A percentile compares a stretch with the other conserved stretches of the same genome.
These are phyloP conservation scores for Hydrozoanthus gracilis DNA, from an alignment of 92 coral and sea anemone genomes.

Conservation along the genomic window DNA sequence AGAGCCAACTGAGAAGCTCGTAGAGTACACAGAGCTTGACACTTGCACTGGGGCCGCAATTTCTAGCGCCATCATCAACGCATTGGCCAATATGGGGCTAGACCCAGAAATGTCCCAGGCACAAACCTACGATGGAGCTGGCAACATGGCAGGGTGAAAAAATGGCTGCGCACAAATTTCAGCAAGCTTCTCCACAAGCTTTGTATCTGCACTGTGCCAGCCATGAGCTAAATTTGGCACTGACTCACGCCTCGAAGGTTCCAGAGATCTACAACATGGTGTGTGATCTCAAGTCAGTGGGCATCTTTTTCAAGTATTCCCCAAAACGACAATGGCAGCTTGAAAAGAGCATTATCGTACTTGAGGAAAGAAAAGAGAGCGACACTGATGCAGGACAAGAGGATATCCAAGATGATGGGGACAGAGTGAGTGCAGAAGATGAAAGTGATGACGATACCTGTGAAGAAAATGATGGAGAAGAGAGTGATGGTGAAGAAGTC, in stretches of 20 bases:
- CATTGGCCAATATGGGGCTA: conserved; percentile 40
- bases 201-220: conserved; percentile 53
- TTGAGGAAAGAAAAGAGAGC: conserved; percentile 27
- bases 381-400: conserved; percentile 20
- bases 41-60: conserved; percentile 28
- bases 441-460: too few species aligned
- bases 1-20: background rate
- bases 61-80: conserved; percentile 4
- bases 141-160: conserved; percentile 66
- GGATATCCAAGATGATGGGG: conserved; percentile 31
- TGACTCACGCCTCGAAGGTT: conserved; percentile 60
- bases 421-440: conserved; percentile 43
- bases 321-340: conserved; percentile 61
- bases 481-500: conserved; percentile 28
- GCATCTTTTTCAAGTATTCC: conserved; percentile 62
- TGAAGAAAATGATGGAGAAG: background rate
- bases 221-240: conserved; percentile 60
- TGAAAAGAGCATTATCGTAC: conserved; percentile 41
- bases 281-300: conserved; percentile 58
- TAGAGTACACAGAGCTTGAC: conserved; percentile 54
- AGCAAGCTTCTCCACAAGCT: conserved; percentile 53
- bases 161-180: conserved; percentile 65
- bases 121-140: conserved; percentile 65
- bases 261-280: conserved; percentile 62
- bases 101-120: conserved; percentile 65